These are phyloP conservation scores for Pelobates cultripes DNA, from an alignment of 2,797 vertebrate genomes.

Conservation along the genomic window DNA sequence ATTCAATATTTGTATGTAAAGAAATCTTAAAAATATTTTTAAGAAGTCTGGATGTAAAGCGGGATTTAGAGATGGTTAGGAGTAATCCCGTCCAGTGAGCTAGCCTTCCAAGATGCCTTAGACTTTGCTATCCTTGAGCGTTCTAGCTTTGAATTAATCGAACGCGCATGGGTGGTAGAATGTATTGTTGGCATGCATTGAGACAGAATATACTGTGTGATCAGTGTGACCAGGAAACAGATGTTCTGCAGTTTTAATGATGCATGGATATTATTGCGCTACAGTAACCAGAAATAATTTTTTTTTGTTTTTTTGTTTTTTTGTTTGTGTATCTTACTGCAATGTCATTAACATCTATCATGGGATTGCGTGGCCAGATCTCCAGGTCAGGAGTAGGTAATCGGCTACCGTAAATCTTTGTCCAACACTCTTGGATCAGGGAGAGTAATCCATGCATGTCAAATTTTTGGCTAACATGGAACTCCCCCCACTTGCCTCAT, in stretches of 20 bases:
- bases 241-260: background rate
- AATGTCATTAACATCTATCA: background rate
- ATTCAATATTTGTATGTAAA: background rate
- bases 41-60: background rate
- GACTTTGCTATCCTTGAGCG: background rate
- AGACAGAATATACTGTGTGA: background rate
- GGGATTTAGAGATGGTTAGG: background rate
- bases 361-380: background rate
- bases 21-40: background rate
- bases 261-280: background rate
- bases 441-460: no score
- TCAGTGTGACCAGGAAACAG: background rate
- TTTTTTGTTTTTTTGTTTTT: no score
- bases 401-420: no score
- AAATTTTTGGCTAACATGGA: no score
- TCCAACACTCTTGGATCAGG: no score
- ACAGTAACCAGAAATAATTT: background rate
- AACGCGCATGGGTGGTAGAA: background rate
- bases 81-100: slow-evolving; percentile 5
- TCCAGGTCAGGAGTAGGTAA: no score
- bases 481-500: no score
- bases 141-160: background rate
- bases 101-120: background rate
- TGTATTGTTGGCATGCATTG: background rate
- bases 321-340: background rate